Evolutionary conservation across 2,888 invertebrate genomes (phyloP).

Genomic region (Ischnus inquisitorius): DNA sequence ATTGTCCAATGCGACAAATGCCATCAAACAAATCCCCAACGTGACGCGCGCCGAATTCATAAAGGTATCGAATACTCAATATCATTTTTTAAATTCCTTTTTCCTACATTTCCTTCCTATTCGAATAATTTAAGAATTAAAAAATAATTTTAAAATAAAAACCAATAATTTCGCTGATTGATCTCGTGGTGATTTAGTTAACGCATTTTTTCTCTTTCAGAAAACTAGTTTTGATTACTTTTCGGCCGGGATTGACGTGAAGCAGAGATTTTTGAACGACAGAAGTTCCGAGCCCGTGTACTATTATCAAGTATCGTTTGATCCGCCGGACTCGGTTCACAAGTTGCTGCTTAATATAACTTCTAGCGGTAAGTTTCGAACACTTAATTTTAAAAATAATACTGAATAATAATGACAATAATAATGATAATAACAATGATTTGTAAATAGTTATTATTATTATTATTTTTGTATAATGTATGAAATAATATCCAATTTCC

Average conservation of each 20-base stretch:
- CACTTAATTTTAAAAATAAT: background rate
- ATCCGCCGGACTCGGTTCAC: slow-evolving; percentile 57
- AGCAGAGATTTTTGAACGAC: slow-evolving; percentile 66
- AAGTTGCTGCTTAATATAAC: slow-evolving; percentile 35
- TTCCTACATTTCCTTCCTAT: too few species aligned
- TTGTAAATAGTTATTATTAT: too few species aligned
- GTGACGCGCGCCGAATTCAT: slow-evolving; percentile 22
- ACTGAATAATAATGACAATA: background rate
- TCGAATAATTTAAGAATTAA: too few species aligned
- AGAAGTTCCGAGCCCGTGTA: slow-evolving; percentile 63
- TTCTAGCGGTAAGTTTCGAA: slow-evolving; percentile 47
- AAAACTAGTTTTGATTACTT: slow-evolving; percentile 55
- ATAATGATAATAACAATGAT: too few species aligned
- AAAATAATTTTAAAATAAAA: too few species aligned
- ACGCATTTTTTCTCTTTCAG: slow-evolving; percentile 21
- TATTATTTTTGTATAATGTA: too few species aligned
- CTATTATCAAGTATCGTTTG: slow-evolving; percentile 69
- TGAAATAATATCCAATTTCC: background rate
- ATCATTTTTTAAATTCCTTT: too few species aligned
- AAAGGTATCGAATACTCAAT: background rate
- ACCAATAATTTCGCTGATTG: too few species aligned
- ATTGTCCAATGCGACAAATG: background rate
- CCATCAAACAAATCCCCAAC: background rate
- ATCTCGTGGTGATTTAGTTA: too few species aligned
- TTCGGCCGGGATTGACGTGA: slow-evolving; percentile 67